Evolutionary conservation across 1,140 invertebrate genomes (phyloP).

Genomic region (Trichonephila clavata): DNA sequence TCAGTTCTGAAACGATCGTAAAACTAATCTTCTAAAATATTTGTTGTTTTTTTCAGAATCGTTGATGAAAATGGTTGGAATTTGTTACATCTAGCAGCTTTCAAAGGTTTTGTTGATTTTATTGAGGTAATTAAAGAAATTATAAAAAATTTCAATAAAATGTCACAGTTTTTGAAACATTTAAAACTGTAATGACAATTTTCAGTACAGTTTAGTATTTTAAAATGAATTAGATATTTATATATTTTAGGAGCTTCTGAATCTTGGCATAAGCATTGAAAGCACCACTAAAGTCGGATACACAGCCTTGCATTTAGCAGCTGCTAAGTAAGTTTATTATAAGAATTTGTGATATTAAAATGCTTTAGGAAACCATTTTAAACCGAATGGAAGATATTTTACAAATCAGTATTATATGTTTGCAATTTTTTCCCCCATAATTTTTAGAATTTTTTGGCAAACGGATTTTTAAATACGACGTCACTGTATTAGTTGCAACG

Average conservation of each 20-base stretch:
- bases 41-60: slow-evolving; percentile 12
- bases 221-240: background rate
- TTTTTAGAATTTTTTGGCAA: no score
- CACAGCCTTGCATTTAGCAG: slow-evolving; percentile 9
- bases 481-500: no score
- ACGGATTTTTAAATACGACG: no score
- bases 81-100: slow-evolving; percentile 44
- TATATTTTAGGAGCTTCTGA: background rate
- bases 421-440: no score
- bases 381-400: no score
- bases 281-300: background rate
- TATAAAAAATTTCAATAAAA: background rate
- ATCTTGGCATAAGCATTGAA: background rate
- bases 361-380: no score
- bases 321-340: background rate
- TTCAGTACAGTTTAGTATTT: background rate
- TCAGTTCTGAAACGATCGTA: no score
- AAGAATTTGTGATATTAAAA: no score
- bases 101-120: slow-evolving; percentile 19
- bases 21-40: background rate
- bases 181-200: background rate
- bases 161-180: background rate
- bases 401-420: no score
- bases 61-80: slow-evolving; percentile 40
- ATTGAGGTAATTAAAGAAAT: background rate